Conservation (phyloP, 2,113 vertebrate species). For the Poicephalus gulielmi region DNA sequence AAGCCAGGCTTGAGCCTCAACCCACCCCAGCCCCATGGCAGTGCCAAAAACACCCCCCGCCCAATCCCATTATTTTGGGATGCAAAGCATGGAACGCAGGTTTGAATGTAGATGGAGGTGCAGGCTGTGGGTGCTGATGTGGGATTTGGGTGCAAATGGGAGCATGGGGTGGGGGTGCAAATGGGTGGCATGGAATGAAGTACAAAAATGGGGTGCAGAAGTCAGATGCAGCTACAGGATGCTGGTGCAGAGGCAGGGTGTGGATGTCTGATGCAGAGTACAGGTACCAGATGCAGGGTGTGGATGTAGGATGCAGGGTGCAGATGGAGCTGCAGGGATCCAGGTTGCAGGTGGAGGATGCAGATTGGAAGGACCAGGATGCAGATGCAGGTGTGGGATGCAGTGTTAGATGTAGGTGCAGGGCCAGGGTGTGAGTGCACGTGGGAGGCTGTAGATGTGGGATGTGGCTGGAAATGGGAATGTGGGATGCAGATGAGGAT, state of each 20-base stretch:
- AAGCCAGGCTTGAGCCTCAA: neutral
- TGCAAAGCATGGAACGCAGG: neutral
- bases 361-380: neutral
- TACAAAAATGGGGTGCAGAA: neutral
- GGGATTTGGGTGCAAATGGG: neutral
- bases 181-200: neutral
- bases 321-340: neutral
- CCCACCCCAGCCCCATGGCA: neutral
- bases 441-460: neutral
- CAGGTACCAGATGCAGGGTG: neutral
- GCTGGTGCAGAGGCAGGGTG: too few relatives aligned
- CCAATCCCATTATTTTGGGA: neutral
- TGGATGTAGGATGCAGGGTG: neutral
- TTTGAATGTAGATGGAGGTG: neutral
- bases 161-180: accelerated
- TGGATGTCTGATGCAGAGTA: neutral
- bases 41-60: accelerated
- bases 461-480: neutral
- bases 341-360: neutral
- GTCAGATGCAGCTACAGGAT: neutral
- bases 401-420: neutral
- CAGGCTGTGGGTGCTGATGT: accelerated
- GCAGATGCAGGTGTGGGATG: neutral
- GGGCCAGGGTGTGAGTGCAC: neutral
- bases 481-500: neutral